Percentiles rank a stretch among this genome's conserved stretches.
Evolutionary conservation across 2,113 vertebrate species (phyloP).

Genomic region (Notiomystis cincta): DNA sequence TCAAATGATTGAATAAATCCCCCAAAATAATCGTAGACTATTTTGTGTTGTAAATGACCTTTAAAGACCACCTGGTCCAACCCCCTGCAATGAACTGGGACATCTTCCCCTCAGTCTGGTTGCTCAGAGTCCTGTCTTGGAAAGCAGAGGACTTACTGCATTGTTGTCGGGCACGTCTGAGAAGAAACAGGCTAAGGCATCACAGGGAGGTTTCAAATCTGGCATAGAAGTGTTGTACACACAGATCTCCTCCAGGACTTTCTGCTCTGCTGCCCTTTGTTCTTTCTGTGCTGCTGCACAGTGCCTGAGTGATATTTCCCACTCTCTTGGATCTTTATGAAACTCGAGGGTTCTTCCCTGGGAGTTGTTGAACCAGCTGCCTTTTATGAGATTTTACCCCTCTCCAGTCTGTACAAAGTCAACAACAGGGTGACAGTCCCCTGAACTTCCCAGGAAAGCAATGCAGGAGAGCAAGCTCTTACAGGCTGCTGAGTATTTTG

Average conservation of each 20-base stretch:
- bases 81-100: background rate
- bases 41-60: background rate
- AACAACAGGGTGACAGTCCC: background rate
- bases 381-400: background rate
- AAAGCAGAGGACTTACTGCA: background rate
- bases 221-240: background rate
- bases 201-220: background rate
- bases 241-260: background rate
- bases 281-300: background rate
- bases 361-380: background rate
- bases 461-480: background rate
- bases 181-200: background rate
- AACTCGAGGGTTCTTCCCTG: background rate
- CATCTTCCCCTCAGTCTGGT: rapidly evolving
- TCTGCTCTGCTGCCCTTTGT: background rate
- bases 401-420: background rate
- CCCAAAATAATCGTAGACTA: background rate
- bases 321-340: background rate
- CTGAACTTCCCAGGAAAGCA: background rate
- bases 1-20: background rate
- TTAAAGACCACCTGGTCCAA: background rate
- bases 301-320: background rate
- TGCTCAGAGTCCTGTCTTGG: background rate
- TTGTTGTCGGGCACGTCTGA: background rate
- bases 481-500: background rate